A percentile compares a stretch with the other conserved stretches of the same genome.
Evolutionary conservation across 1,140 invertebrate genomes (phyloP).

Genomic region (Papilio dardanus): DNA sequence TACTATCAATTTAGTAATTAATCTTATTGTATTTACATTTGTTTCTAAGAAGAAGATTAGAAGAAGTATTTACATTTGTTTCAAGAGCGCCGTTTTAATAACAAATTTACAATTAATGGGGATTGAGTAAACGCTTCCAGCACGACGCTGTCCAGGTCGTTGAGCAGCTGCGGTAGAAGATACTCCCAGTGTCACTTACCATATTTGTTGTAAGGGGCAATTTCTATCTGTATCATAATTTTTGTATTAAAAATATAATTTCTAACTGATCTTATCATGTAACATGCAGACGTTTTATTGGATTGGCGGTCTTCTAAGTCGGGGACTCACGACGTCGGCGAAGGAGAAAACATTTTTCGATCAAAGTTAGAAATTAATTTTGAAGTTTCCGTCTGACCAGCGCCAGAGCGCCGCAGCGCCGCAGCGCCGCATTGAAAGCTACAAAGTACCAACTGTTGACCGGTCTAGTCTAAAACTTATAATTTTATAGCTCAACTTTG

Average conservation of each 20-base stretch:
- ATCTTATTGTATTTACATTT: too few relatives aligned
- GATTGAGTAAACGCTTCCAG: too few relatives aligned
- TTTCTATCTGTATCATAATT: neutral
- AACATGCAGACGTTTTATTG: constrained; percentile 37
- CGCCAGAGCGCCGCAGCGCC: constrained; percentile 39
- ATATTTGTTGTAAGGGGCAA: neutral
- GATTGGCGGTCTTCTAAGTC: constrained; percentile 37
- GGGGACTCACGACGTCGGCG: constrained; percentile 34
- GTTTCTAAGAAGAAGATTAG: too few relatives aligned
- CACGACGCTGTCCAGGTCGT: too few relatives aligned
- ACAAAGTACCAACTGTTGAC: constrained; percentile 53
- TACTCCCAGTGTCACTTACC: too few relatives aligned
- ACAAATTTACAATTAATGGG: too few relatives aligned
- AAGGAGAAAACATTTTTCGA: constrained; percentile 65
- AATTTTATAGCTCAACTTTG: constrained; percentile 51
- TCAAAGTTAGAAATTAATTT: constrained; percentile 75
- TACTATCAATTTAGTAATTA: too few relatives aligned
- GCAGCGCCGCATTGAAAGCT: constrained; percentile 42
- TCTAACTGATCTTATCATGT: constrained; percentile 1
- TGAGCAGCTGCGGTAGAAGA: too few relatives aligned
- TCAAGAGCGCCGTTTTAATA: too few relatives aligned
- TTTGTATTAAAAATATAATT: neutral
- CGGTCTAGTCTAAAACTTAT: constrained; percentile 50
- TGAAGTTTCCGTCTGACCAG: constrained; percentile 65
- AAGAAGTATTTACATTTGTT: too few relatives aligned